A percentile compares a stretch with the other conserved stretches of the same genome.
These are phyloP conservation scores for Rhizoglyphus robini DNA, from an alignment of 1,140 invertebrate species.

Conservation along the genomic window DNA sequence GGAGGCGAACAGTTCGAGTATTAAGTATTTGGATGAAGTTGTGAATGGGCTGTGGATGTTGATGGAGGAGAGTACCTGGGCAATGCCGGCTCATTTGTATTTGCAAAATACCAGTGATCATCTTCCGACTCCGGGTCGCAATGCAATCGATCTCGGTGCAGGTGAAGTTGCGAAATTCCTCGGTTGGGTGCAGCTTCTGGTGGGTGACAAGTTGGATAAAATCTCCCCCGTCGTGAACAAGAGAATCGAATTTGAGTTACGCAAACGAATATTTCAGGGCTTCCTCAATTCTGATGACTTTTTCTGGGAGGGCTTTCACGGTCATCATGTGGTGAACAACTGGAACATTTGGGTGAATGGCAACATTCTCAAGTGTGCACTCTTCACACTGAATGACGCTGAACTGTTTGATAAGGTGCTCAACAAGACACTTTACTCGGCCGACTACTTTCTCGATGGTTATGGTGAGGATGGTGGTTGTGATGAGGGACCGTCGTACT, in stretches of 20 bases:
- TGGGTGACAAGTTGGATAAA: no score
- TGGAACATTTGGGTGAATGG: slow-evolving; percentile 16
- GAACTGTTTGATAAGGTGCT: not conserved
- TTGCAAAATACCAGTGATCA: no score
- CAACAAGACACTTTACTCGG: slow-evolving; percentile 14
- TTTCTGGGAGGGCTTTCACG: not conserved
- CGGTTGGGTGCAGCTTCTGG: no score
- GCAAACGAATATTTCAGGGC: slow-evolving; percentile 3
- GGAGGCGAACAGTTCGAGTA: not conserved
- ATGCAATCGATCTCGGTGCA: no score
- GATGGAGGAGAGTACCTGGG: slow-evolving; percentile 17
- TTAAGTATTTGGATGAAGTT: slow-evolving; percentile 16
- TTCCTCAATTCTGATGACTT: slow-evolving; percentile 13
- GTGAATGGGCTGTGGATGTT: slow-evolving; percentile 16
- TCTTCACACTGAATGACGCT: not conserved
- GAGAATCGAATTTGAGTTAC: slow-evolving; percentile 15
- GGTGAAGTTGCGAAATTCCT: no score
- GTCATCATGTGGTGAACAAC: not conserved
- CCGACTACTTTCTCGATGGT: slow-evolving; percentile 6
- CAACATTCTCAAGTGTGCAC: not conserved
- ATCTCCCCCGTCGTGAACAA: not conserved
- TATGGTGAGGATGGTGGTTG: slow-evolving; percentile 18
- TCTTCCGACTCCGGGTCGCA: no score
- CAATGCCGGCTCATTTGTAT: no score
- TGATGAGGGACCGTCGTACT: slow-evolving; percentile 14